Percentiles rank a stretch among this genome's conserved stretches.
Evolutionary conservation across 2,888 invertebrate genomes (phyloP).

Genomic region (Hypena proboscidalis): DNA sequence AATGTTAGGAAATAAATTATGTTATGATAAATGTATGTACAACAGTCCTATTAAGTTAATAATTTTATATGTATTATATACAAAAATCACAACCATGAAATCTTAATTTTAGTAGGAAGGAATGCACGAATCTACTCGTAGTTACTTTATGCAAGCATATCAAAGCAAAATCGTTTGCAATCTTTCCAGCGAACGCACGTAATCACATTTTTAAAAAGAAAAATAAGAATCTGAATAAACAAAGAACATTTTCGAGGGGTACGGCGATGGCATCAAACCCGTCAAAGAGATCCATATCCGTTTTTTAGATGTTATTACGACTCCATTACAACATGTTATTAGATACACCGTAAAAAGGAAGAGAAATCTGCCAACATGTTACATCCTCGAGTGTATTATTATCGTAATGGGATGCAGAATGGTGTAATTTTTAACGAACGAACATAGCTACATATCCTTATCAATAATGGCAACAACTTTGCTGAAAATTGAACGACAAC

Average conservation of each 20-base stretch:
- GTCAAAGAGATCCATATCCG: slow-evolving; percentile 24
- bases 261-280: neutral
- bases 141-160: too few relatives aligned
- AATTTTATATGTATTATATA: too few relatives aligned
- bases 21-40: too few relatives aligned
- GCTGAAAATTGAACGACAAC: slow-evolving; percentile 68
- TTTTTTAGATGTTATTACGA: slow-evolving; percentile 26
- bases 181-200: neutral
- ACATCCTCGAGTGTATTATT: slow-evolving; percentile 18
- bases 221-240: slow-evolving; percentile 6
- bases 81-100: too few relatives aligned
- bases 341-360: slow-evolving; percentile 12
- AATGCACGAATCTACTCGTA: too few relatives aligned
- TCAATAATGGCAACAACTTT: slow-evolving; percentile 72
- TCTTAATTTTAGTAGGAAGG: too few relatives aligned
- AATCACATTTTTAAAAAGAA: neutral
- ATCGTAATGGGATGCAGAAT: slow-evolving; percentile 27
- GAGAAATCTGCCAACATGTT: slow-evolving; percentile 7
- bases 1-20: too few relatives aligned
- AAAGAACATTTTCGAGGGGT: slow-evolving; percentile 12
- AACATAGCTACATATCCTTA: slow-evolving; percentile 59
- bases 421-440: slow-evolving; percentile 41
- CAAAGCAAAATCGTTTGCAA: neutral
- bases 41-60: too few relatives aligned
- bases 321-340: slow-evolving; percentile 13